These are phyloP conservation scores for Euthynnus affinis DNA, from an alignment of 2,797 vertebrate species.

Conservation along the genomic window DNA sequence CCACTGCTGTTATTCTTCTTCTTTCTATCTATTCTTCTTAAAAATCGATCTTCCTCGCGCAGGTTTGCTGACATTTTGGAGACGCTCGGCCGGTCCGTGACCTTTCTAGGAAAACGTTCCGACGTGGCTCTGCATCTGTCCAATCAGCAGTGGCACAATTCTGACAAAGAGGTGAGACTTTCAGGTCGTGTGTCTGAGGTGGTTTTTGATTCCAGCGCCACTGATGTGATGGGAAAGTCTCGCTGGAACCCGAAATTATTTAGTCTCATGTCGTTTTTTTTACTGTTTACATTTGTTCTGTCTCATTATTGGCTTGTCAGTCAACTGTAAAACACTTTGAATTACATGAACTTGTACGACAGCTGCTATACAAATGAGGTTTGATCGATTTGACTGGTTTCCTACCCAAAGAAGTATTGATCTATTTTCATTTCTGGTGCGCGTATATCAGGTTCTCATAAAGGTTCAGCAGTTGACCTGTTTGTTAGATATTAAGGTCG, in stretches of 20 bases:
- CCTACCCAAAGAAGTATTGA: not conserved
- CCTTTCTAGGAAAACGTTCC: slow-evolving; percentile 76
- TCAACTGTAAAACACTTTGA: too few relatives aligned
- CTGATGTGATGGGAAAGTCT: not conserved
- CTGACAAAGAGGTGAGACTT: slow-evolving; percentile 88
- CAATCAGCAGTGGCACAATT: slow-evolving; percentile 80
- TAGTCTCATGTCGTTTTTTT: too few relatives aligned
- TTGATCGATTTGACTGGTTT: not conserved
- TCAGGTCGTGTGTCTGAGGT: not conserved
- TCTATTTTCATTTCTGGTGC: not conserved
- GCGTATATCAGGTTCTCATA: not conserved
- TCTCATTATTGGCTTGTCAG: too few relatives aligned
- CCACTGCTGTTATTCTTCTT: too few relatives aligned
- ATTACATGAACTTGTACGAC: too few relatives aligned
- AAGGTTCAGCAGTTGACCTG: not conserved
- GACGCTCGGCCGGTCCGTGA: slow-evolving; percentile 74
- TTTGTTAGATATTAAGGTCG: not conserved
- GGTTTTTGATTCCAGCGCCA: not conserved
- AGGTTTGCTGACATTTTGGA: slow-evolving; percentile 88
- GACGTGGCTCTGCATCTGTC: slow-evolving; percentile 63
- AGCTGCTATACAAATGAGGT: too few relatives aligned
- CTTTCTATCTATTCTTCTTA: too few relatives aligned
- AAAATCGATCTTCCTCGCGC: not conserved
- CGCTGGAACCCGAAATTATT: not conserved
- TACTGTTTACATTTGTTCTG: too few relatives aligned